These are phyloP conservation scores for Parascotia fuliginaria DNA, from an alignment of 2,888 invertebrate genomes.

Conservation along the genomic window DNA sequence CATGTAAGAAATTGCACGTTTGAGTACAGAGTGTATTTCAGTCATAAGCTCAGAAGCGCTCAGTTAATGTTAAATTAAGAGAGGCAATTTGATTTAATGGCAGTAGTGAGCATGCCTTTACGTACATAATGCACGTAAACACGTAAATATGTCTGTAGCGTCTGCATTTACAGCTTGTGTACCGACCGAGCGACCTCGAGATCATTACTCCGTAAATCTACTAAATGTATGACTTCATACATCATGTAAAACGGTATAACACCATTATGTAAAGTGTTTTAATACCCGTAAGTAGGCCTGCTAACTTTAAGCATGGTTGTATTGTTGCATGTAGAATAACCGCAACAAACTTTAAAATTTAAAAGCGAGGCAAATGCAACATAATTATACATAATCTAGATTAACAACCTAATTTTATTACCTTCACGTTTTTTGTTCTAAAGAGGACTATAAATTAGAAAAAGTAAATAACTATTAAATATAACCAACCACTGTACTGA, in stretches of 20 bases:
- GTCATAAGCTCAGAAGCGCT: slow-evolving; percentile 54
- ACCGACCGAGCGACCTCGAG: slow-evolving; percentile 44
- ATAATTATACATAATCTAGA: neutral
- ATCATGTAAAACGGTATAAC: slow-evolving; percentile 45
- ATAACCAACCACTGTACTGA: no score
- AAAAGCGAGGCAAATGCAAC: neutral
- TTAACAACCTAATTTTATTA: neutral
- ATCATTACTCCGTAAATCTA: slow-evolving; percentile 52
- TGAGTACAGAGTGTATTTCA: slow-evolving; percentile 43
- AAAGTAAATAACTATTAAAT: no score
- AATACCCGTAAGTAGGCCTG: neutral
- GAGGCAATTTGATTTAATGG: slow-evolving; percentile 67
- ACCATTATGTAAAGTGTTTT: slow-evolving; percentile 33
- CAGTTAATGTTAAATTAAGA: slow-evolving; percentile 61
- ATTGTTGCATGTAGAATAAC: neutral
- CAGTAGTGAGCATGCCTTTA: slow-evolving; percentile 33
- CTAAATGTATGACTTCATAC: slow-evolving; percentile 58
- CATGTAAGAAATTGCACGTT: slow-evolving; percentile 61
- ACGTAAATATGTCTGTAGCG: slow-evolving; percentile 43
- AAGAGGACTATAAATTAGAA: no score
- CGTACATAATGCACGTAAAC: slow-evolving; percentile 54
- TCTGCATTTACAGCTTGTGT: slow-evolving; percentile 26
- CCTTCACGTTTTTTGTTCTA: neutral
- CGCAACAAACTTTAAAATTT: neutral
- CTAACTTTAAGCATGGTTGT: neutral